Conservation (phyloP, 1,140 invertebrate genomes). For the Dreissena rostriformis region DNA sequence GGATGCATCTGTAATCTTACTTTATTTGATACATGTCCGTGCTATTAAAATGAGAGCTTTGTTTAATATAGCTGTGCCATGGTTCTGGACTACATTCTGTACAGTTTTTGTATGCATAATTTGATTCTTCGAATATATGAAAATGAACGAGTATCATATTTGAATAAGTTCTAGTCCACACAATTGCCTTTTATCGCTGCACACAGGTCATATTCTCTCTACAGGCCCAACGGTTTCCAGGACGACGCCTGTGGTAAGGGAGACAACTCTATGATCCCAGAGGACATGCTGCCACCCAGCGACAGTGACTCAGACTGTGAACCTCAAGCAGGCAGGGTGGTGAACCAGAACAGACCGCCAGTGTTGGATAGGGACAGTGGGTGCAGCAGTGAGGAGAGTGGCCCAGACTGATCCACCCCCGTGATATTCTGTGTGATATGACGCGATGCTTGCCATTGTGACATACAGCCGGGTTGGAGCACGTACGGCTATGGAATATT, state of each 20-base stretch:
- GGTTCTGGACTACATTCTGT: too few relatives aligned
- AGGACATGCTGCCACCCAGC: constrained; percentile 75
- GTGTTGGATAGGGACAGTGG: constrained; percentile 61
- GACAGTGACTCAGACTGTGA: constrained; percentile 66
- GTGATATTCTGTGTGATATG: background rate
- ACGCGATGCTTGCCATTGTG: background rate
- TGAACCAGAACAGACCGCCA: constrained; percentile 66
- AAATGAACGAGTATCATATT: too few relatives aligned
- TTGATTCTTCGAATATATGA: too few relatives aligned
- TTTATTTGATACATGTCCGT: background rate
- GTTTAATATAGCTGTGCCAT: background rate
- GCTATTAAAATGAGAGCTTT: background rate
- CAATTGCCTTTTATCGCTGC: too few relatives aligned
- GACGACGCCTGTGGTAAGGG: constrained; percentile 44
- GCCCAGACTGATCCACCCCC: too few relatives aligned
- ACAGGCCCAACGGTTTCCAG: constrained; percentile 68
- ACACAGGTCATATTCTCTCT: too few relatives aligned
- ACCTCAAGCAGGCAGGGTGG: constrained; percentile 56
- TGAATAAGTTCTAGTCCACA: too few relatives aligned
- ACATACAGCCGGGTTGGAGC: background rate
- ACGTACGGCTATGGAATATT: background rate
- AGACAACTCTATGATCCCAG: constrained; percentile 62
- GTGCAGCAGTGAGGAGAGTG: constrained; percentile 46
- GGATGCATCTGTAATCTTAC: background rate
- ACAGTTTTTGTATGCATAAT: too few relatives aligned